Evolutionary conservation across 2,113 vertebrate species (phyloP).

Genomic region (Motacilla tschutschensis): DNA sequence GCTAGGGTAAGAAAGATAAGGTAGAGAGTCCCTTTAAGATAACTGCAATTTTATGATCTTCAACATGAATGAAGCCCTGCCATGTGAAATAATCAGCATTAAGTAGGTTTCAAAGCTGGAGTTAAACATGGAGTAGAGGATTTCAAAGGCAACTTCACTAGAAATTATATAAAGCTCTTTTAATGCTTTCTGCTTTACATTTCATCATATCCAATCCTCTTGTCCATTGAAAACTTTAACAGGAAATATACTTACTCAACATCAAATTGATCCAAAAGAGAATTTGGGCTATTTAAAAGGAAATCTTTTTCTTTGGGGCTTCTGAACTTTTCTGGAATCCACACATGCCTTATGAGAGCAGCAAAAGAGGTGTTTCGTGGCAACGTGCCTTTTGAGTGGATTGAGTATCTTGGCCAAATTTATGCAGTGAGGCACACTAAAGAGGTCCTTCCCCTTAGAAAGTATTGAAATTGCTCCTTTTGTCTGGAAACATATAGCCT

Average conservation of each 20-base stretch:
- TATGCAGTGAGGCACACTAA: neutral
- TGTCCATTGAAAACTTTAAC: neutral
- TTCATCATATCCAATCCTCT: neutral
- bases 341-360: neutral
- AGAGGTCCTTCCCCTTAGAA: neutral
- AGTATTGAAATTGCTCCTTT: neutral
- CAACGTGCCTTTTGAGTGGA: neutral
- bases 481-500: neutral
- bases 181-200: neutral
- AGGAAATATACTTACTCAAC: neutral
- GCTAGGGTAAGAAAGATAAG: neutral
- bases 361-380: neutral
- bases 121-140: neutral
- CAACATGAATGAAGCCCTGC: neutral
- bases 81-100: neutral
- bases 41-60: neutral
- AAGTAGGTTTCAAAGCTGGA: neutral
- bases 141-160: neutral
- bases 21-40: neutral
- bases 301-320: neutral
- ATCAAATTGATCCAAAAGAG: neutral
- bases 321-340: neutral
- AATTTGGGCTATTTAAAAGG: neutral
- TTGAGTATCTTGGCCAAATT: neutral
- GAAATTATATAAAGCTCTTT: neutral